A percentile compares a stretch with the other conserved stretches of the same genome.
Conservation (phyloP, 2,113 vertebrate genomes). For the Haliaeetus leucogaster region DNA sequence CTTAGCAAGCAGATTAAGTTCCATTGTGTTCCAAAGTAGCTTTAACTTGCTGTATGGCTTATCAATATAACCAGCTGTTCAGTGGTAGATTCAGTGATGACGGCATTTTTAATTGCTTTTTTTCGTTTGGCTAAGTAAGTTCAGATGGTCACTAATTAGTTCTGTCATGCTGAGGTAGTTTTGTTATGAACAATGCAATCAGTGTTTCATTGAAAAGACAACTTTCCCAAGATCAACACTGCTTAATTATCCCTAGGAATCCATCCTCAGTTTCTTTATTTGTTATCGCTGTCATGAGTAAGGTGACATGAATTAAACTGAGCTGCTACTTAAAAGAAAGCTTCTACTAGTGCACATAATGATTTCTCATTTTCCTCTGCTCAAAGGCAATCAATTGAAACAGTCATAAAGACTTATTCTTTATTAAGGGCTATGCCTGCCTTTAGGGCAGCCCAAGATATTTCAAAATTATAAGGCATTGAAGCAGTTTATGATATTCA, state of each 20-base stretch:
- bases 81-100: constrained; percentile 77
- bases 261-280: constrained; percentile 68
- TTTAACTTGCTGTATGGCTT: constrained; percentile 83
- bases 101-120: constrained; percentile 84
- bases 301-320: constrained; percentile 72
- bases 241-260: constrained; percentile 76
- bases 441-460: constrained; percentile 32
- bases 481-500: neutral
- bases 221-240: constrained; percentile 71
- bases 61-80: constrained; percentile 87
- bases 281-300: constrained; percentile 64
- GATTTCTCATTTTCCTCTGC: constrained; percentile 56
- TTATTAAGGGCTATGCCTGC: constrained; percentile 54
- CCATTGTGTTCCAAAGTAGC: constrained; percentile 77
- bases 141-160: constrained; percentile 93
- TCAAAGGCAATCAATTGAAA: constrained; percentile 59
- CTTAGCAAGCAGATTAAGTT: constrained; percentile 79
- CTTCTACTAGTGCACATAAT: constrained; percentile 53
- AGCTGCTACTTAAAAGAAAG: constrained; percentile 62
- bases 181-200: constrained; percentile 81
- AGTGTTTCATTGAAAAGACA: constrained; percentile 77
- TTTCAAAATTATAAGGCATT: constrained; percentile 50
- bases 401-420: constrained; percentile 58
- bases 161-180: constrained; percentile 83
- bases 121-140: constrained; percentile 85